Evolutionary conservation across 2,113 vertebrate species (phyloP), one percentile per base, ranked within the genome.

Genomic region (Phasianus colchicus): DNA sequence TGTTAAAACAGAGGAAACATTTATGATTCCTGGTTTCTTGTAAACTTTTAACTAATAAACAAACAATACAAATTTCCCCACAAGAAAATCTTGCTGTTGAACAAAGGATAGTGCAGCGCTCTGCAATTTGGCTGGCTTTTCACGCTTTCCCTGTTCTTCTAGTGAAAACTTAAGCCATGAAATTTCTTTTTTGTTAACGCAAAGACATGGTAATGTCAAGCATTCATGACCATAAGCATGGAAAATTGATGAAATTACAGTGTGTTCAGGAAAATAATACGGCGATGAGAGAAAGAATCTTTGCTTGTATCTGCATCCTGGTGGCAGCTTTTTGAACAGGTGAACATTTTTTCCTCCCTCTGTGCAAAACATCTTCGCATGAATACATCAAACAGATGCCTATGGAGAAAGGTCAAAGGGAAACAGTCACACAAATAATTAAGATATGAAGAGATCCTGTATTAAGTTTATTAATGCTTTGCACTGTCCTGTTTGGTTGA

Each of bases 181-280:
- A 98, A 98, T 98, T 97, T 96, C 97, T 97, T 97, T 97, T 98
- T 98, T 98, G 98, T 98, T 97, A 97, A 97, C 36, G 78, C 96
- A 98, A 97, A 98, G 98, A 98, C 97, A 98, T 98, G 98, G 98
- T 98, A 98, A 98, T 98, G 97, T 96, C 98, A 98, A 97, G 96
- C 93, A 94, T 98, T 98, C 96, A 97, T 89, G 97, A 94, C 96
- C 94, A 90, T 97, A 97, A 97, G 97, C 98, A 97, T 98, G 97
- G 97, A 98, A 97, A 98, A 98, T 98, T 96, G 97, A 97, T 97
- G 97, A 98, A 98, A 98, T 98, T 98, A 97, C 97, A 98, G 96
- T 97, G 97, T 97, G 97, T 97, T 97, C 96, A 97, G 96, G 92
- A 97, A 97, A 98, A 98, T 97, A 97, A 98, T 95, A 90, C 43